Evolutionary conservation across 2,888 invertebrate genomes (phyloP).

Genomic region (Allygus modestus): DNA sequence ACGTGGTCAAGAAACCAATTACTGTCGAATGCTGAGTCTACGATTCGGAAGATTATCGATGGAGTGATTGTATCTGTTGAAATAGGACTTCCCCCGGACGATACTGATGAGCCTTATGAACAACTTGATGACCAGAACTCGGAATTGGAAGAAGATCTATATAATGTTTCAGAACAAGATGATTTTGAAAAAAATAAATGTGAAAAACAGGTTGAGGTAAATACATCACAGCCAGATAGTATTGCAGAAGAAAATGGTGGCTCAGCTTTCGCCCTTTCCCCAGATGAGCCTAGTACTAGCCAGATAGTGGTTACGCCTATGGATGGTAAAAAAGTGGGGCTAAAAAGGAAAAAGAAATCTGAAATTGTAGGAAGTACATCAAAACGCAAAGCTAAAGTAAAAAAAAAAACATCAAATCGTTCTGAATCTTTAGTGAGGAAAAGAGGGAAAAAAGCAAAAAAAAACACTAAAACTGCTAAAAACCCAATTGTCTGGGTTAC

Average conservation of each 20-base stretch:
- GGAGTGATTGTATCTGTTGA: not conserved
- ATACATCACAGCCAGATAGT: not conserved
- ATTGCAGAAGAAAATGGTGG: not conserved
- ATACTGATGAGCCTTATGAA: no score
- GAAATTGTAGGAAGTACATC: not conserved
- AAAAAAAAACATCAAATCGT: not conserved
- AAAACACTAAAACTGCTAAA: constrained; percentile 7
- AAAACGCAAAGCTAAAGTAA: not conserved
- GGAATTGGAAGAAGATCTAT: not conserved
- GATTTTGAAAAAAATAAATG: not conserved
- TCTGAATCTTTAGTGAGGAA: not conserved
- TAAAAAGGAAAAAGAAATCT: not conserved
- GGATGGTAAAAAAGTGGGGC: not conserved
- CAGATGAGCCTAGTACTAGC: not conserved
- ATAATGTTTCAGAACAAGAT: not conserved
- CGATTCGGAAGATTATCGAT: not conserved
- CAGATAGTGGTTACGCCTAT: not conserved
- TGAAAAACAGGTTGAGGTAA: not conserved
- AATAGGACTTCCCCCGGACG: not conserved
- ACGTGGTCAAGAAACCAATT: not conserved
- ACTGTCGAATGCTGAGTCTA: not conserved
- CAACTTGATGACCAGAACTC: no score
- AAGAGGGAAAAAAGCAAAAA: not conserved
- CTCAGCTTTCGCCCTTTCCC: not conserved
- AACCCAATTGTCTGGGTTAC: not conserved